phyloP scores from a whole-genome alignment of 2,797 vertebrate genomes.

The Rhyacichthys aspro region DNA sequence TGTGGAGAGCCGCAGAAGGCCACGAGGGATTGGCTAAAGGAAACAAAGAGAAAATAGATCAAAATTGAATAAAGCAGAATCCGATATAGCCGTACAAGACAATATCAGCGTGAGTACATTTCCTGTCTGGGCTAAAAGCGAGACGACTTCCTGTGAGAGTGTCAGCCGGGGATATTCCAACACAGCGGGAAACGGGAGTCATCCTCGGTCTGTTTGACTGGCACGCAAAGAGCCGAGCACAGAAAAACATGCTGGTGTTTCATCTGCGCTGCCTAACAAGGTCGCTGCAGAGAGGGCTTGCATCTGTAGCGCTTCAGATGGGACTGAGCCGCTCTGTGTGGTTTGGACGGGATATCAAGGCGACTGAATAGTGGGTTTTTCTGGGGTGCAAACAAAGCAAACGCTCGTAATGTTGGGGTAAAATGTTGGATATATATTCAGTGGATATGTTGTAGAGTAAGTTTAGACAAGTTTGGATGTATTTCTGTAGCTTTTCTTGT shows the following conservation, averaged over 20 bases:
- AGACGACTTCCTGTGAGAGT: slow-evolving; percentile 25
- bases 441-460: too few relatives aligned
- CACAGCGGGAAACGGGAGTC: slow-evolving; percentile 30
- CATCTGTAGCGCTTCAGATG: neutral
- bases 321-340: too few relatives aligned
- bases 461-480: too few relatives aligned
- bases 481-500: too few relatives aligned
- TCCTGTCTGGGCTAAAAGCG: slow-evolving; percentile 27
- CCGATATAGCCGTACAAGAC: slow-evolving; percentile 18
- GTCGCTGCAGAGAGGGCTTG: slow-evolving; percentile 15
- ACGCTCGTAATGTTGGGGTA: too few relatives aligned
- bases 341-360: too few relatives aligned
- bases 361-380: too few relatives aligned
- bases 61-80: slow-evolving; percentile 51
- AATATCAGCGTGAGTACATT: slow-evolving; percentile 27
- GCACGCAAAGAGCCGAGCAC: slow-evolving; percentile 21
- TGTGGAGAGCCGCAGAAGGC: neutral
- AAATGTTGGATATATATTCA: too few relatives aligned
- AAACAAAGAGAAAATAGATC: slow-evolving; percentile 31
- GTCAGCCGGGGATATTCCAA: slow-evolving; percentile 21
- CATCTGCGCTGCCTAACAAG: slow-evolving; percentile 5
- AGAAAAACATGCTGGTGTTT: slow-evolving; percentile 6
- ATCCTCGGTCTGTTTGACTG: slow-evolving; percentile 36
- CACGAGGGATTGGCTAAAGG: slow-evolving; percentile 5
- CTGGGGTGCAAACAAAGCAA: too few relatives aligned